phyloP scores from a whole-genome alignment of 2,113 vertebrate genomes.

The Oenanthe melanoleuca region DNA sequence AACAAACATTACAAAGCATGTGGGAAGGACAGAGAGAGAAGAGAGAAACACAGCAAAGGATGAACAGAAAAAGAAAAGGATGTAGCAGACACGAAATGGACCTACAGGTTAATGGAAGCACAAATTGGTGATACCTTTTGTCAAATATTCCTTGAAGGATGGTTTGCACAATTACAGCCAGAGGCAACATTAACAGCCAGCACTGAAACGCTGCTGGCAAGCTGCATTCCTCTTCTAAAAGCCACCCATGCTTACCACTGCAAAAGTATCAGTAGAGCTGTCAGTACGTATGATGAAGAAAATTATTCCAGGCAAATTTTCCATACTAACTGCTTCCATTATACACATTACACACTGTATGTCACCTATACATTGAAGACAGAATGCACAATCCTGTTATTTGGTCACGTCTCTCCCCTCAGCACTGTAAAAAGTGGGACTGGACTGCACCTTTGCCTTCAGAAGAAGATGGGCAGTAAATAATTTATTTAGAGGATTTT shows the following conservation, averaged over 20 bases:
- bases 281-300: background rate
- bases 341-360: background rate
- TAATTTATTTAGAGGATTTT: slow-evolving; percentile 25
- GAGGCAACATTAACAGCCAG: background rate
- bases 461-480: background rate
- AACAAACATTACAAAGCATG: background rate
- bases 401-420: background rate
- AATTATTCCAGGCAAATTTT: background rate
- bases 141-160: background rate
- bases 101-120: background rate
- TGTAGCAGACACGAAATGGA: background rate
- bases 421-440: background rate
- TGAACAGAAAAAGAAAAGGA: background rate
- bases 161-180: background rate
- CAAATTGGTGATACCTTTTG: background rate
- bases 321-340: background rate
- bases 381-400: background rate
- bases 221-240: background rate
- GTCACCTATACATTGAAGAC: background rate
- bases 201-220: background rate
- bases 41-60: background rate
- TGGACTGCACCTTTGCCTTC: background rate
- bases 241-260: background rate
- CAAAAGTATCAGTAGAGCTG: background rate
- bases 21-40: background rate